Evolutionary conservation across 2,888 invertebrate genomes (phyloP).

Genomic region (Copidosoma aretas): DNA sequence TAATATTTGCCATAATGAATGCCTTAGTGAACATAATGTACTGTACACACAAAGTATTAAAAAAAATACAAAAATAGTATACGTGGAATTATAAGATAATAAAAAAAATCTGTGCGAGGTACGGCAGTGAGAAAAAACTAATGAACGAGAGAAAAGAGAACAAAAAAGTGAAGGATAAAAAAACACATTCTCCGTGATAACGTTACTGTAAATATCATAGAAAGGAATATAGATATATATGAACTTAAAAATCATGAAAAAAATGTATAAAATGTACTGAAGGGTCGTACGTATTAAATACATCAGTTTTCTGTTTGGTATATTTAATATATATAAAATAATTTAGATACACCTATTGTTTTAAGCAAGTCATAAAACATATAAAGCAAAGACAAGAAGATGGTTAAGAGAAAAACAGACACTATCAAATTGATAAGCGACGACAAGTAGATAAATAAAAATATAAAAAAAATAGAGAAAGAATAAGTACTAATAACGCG

Average conservation of each 20-base stretch:
- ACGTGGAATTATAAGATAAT: slow-evolving; percentile 35
- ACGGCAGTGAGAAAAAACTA: slow-evolving; percentile 34
- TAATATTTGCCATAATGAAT: slow-evolving; percentile 61
- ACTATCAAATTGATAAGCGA: slow-evolving; percentile 35
- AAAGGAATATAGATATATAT: slow-evolving; percentile 31
- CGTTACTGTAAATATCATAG: slow-evolving; percentile 46
- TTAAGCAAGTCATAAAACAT: slow-evolving; percentile 37
- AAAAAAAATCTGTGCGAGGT: slow-evolving; percentile 33
- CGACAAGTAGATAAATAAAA: slow-evolving; percentile 12
- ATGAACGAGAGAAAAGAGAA: slow-evolving; percentile 28
- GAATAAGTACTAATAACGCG: slow-evolving; percentile 34
- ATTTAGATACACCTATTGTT: slow-evolving; percentile 38
- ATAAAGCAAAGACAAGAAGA: slow-evolving; percentile 33
- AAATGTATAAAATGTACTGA: no score
- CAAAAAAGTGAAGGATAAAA: slow-evolving; percentile 29
- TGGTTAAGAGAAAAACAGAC: slow-evolving; percentile 32
- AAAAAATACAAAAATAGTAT: slow-evolving; percentile 43
- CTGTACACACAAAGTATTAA: slow-evolving; percentile 48
- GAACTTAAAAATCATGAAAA: slow-evolving; percentile 37
- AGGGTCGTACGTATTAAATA: slow-evolving; percentile 36
- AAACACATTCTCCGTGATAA: slow-evolving; percentile 23
- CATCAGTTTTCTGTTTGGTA: slow-evolving; percentile 37
- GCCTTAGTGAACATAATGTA: slow-evolving; percentile 57
- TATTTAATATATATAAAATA: slow-evolving; percentile 44
- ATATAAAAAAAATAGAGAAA: slow-evolving; percentile 25